phyloP scores from a whole-genome alignment of 2,113 vertebrate species.

The Speoplatyrhinus poulsoni region DNA sequence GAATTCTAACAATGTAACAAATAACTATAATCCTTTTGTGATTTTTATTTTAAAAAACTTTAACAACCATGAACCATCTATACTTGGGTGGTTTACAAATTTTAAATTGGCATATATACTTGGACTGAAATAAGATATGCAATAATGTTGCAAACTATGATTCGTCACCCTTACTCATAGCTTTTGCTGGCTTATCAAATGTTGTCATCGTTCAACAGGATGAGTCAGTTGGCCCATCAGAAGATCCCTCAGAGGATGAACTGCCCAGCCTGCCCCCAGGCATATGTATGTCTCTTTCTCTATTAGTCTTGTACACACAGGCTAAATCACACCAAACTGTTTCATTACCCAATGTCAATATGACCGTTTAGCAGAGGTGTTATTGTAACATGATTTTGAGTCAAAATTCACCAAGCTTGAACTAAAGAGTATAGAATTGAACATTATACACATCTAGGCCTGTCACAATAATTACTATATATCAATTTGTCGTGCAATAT shows the following conservation, averaged over 20 bases:
- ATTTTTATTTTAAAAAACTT: no score
- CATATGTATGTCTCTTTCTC: conserved; percentile 62
- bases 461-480: no score
- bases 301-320: neutral
- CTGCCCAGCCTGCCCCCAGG: conserved; percentile 63
- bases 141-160: neutral
- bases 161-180: neutral
- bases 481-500: no score
- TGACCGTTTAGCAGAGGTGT: no score
- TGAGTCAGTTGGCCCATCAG: conserved; percentile 60
- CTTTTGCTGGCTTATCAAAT: neutral
- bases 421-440: no score
- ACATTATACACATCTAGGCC: no score
- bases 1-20: no score
- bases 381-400: no score
- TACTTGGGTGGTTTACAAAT: neutral
- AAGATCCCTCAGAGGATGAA: conserved; percentile 65
- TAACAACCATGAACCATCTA: neutral
- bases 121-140: neutral
- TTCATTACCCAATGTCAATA: neutral
- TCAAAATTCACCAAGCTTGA: no score
- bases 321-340: neutral
- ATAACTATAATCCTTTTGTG: no score
- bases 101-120: no score
- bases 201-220: conserved; percentile 56